Percentiles rank a stretch among this genome's conserved stretches.
Conservation (phyloP, 2,888 invertebrate genomes). For the Clivina fossor region DNA sequence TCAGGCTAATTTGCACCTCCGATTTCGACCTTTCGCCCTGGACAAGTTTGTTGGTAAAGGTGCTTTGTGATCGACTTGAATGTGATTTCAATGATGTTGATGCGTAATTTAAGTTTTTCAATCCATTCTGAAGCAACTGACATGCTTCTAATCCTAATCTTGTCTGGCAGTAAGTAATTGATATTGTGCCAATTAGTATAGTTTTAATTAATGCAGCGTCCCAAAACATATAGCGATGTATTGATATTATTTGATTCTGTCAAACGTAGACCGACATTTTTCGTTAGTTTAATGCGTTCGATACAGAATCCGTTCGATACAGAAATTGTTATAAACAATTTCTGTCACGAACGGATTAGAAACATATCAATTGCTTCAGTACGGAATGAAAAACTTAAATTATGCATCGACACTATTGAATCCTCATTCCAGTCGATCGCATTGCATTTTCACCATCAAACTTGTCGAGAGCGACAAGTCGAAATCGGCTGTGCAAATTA, state of each 20-base stretch:
- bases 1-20: constrained; percentile 46
- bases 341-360: constrained; percentile 65
- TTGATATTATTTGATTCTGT: constrained; percentile 89
- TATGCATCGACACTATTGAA: constrained; percentile 80
- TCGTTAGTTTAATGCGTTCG: constrained; percentile 77
- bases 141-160: constrained; percentile 84
- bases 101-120: constrained; percentile 73
- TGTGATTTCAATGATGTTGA: constrained; percentile 77
- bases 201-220: constrained; percentile 78
- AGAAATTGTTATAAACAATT: too few species aligned
- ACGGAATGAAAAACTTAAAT: constrained; percentile 74
- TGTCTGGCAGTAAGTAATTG: too few species aligned
- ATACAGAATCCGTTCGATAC: too few species aligned
- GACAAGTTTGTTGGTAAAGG: constrained; percentile 80
- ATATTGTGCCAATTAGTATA: too few species aligned
- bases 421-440: constrained; percentile 81
- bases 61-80: constrained; percentile 86
- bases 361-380: constrained; percentile 75
- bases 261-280: constrained; percentile 70
- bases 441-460: constrained; percentile 84
- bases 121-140: constrained; percentile 73
- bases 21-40: constrained; percentile 52
- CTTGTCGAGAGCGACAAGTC: constrained; percentile 62
- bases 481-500: constrained; percentile 45
- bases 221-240: constrained; percentile 82